Evolutionary conservation across 2,113 vertebrate genomes (phyloP).

Genomic region (Hydrolagus affinis): DNA sequence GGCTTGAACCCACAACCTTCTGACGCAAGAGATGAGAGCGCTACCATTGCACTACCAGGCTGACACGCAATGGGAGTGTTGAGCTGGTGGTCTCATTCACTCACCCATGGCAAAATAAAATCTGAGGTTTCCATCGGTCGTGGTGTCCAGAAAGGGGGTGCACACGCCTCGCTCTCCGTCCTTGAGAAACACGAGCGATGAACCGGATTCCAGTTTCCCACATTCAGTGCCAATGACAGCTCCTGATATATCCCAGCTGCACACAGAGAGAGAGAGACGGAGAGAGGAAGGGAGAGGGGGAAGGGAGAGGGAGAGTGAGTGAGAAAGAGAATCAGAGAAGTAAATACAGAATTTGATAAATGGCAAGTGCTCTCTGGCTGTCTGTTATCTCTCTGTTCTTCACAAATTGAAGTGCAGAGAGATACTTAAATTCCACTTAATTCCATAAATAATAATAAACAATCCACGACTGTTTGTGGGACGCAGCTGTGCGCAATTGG

Average conservation of each 20-base stretch:
- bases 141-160: constrained; percentile 86
- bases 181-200: constrained; percentile 75
- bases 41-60: too few relatives aligned
- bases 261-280: constrained; percentile 33
- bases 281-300: background rate
- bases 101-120: constrained; percentile 91
- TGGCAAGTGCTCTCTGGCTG: constrained; percentile 40
- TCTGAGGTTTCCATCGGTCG: constrained; percentile 82
- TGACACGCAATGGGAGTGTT: too few relatives aligned
- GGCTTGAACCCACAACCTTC: too few relatives aligned
- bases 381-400: background rate
- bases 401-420: background rate
- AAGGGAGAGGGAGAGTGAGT: background rate
- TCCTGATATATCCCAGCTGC: constrained; percentile 82
- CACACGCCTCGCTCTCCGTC: constrained; percentile 81
- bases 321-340: constrained; percentile 3
- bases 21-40: too few relatives aligned
- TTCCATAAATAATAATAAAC: background rate
- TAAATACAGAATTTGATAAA: constrained; percentile 50
- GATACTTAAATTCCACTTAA: background rate
- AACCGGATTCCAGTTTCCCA: constrained; percentile 83
- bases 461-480: too few relatives aligned
- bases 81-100: constrained; percentile 35
- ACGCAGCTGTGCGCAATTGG: too few relatives aligned
- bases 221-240: constrained; percentile 76